Percentiles rank a stretch among this genome's conserved stretches.
Conservation (phyloP, 2,113 vertebrate genomes). For the Solenodon paradoxus region DNA sequence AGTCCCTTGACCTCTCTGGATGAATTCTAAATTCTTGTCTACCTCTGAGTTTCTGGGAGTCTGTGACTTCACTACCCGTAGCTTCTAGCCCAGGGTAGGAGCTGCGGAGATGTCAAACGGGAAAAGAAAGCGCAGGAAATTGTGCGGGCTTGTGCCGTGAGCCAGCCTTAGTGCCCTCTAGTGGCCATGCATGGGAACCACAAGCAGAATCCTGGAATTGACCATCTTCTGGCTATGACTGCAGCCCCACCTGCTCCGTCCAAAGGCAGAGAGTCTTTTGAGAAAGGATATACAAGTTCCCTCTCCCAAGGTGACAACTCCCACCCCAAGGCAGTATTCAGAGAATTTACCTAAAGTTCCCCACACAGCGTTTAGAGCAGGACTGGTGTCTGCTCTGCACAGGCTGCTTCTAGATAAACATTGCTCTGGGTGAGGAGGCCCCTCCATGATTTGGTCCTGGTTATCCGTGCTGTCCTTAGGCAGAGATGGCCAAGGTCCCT, state of each 20-base stretch:
- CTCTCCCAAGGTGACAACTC: neutral
- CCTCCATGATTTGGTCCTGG: neutral
- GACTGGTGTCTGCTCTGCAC: neutral
- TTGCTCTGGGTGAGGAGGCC: neutral
- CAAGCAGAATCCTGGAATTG: neutral
- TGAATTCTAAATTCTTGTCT: neutral
- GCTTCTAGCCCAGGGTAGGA: neutral
- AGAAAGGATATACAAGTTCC: neutral
- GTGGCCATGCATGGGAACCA: conserved; percentile 15
- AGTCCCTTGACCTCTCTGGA: neutral
- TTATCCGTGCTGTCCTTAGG: neutral
- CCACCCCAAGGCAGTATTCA: neutral
- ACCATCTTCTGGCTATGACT: neutral
- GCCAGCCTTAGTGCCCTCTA: neutral
- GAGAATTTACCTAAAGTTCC: neutral
- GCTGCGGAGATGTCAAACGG: neutral
- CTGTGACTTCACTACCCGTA: neutral
- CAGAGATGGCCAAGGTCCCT: neutral
- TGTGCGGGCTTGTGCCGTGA: neutral
- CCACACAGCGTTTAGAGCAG: neutral
- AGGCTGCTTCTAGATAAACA: neutral
- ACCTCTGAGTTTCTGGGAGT: neutral
- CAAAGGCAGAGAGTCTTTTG: neutral
- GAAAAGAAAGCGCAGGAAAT: neutral
- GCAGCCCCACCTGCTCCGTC: accelerated